phyloP scores from a whole-genome alignment of 2,113 vertebrate genomes.

The Meriones unguiculatus region DNA sequence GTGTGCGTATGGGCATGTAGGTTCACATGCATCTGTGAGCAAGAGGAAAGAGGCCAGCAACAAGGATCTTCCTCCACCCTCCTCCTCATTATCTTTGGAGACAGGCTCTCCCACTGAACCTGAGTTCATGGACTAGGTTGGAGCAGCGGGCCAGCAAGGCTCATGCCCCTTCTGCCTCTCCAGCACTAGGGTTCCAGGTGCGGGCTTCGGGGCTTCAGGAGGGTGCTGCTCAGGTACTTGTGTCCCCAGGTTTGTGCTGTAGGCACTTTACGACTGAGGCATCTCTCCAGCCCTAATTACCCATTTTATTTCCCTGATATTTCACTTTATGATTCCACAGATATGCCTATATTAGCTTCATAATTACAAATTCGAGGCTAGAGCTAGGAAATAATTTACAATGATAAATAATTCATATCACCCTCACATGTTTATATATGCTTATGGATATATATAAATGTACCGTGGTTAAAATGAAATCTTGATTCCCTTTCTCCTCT shows the following conservation, averaged over 20 bases:
- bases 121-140: not conserved
- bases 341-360: constrained; percentile 20
- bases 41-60: not conserved
- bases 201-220: not conserved
- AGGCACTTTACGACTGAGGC: not conserved
- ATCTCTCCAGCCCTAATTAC: not conserved
- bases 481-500: not conserved
- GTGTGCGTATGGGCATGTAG: not conserved
- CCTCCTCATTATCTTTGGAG: not conserved
- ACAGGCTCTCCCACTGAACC: not conserved
- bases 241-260: not conserved
- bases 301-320: constrained; percentile 4
- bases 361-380: not conserved
- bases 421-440: not conserved
- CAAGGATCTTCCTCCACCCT: not conserved
- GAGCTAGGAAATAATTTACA: not conserved
- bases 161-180: not conserved
- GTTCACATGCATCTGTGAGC: not conserved
- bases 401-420: not conserved
- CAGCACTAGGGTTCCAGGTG: not conserved
- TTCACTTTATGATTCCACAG: constrained; percentile 26
- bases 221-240: not conserved
- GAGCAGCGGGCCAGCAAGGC: not conserved
- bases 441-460: not conserved
- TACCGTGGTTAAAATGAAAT: not conserved